These are phyloP conservation scores for Dryobates pubescens DNA, from an alignment of 2,797 vertebrate genomes.

Conservation along the genomic window DNA sequence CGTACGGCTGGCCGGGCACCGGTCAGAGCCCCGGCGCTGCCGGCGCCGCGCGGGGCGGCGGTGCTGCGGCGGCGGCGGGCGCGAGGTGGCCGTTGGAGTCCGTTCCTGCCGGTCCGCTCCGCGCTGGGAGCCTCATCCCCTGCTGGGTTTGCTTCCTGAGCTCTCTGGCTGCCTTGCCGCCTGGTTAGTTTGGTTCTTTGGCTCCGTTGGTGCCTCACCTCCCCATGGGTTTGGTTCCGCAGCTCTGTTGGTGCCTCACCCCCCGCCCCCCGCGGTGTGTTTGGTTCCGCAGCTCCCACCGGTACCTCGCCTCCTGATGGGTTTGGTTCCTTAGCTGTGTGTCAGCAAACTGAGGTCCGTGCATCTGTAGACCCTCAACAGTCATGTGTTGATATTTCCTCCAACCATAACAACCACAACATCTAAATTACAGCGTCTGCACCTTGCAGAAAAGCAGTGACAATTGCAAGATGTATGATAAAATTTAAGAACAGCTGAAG, in stretches of 20 bases:
- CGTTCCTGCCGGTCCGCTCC: not conserved
- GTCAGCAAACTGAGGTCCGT: fast-evolving
- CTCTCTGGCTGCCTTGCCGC: too few relatives aligned
- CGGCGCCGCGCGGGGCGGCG: fast-evolving
- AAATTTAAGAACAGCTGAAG: not conserved
- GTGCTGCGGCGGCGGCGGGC: not conserved
- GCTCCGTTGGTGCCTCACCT: too few relatives aligned
- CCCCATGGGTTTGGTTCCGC: too few relatives aligned
- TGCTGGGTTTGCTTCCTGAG: too few relatives aligned
- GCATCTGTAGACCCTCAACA: not conserved
- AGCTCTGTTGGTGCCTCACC: too few relatives aligned
- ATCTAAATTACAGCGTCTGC: not conserved
- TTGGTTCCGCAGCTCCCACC: too few relatives aligned
- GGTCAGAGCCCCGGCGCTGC: fast-evolving
- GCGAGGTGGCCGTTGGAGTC: not conserved
- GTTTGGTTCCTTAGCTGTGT: too few relatives aligned
- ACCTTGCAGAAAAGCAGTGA: not conserved
- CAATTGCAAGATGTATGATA: not conserved
- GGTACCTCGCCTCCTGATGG: too few relatives aligned
- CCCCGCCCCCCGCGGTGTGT: too few relatives aligned
- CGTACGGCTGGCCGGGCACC: not conserved
- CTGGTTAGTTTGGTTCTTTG: too few relatives aligned
- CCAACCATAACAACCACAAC: not conserved
- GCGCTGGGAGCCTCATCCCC: too few relatives aligned
- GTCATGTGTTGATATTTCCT: not conserved